These are phyloP conservation scores for Alfaro cultratus DNA, from an alignment of 2,797 vertebrate genomes.

Conservation along the genomic window DNA sequence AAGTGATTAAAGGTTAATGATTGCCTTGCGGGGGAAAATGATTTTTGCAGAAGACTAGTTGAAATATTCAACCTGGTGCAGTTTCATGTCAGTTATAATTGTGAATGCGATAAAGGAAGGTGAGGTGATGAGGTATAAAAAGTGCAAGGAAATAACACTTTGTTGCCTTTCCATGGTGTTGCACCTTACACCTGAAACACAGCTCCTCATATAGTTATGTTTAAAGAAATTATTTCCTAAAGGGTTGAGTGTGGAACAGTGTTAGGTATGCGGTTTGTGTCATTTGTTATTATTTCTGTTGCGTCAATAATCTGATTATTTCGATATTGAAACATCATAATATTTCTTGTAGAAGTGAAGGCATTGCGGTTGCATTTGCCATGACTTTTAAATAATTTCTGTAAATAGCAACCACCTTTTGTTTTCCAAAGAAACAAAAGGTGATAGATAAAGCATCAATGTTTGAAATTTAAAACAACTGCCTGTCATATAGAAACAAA, in stretches of 20 bases:
- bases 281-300: not conserved
- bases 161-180: not conserved
- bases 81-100: constrained; percentile 1
- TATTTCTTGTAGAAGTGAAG: not conserved
- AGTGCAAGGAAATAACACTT: not conserved
- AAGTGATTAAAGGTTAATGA: constrained; percentile 23
- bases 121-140: not conserved
- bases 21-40: not conserved
- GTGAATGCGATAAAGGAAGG: not conserved
- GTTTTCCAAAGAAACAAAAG: not conserved
- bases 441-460: not conserved
- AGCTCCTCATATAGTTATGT: not conserved
- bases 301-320: not conserved
- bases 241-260: not conserved
- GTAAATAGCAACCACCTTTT: too few relatives aligned
- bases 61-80: not conserved
- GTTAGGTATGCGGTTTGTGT: not conserved
- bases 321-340: not conserved
- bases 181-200: not conserved
- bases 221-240: not conserved
- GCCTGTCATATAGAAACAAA: not conserved
- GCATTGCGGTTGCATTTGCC: not conserved
- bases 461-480: not conserved
- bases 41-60: not conserved
- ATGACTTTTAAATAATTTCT: not conserved